Evolutionary conservation across 2,113 vertebrate genomes (phyloP).

Genomic region (Tragelaphus scriptus): DNA sequence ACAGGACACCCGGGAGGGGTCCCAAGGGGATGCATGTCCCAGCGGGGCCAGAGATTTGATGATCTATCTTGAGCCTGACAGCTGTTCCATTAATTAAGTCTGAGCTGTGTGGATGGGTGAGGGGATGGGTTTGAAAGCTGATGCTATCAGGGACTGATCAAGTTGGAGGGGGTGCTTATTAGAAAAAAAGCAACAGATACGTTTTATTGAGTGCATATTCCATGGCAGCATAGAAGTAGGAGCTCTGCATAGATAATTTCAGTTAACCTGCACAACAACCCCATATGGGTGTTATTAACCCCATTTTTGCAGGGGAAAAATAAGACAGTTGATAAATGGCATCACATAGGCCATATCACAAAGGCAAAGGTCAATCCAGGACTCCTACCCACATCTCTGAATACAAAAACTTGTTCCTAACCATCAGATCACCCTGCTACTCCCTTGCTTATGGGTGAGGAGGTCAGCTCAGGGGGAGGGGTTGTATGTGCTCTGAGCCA

Average conservation of each 20-base stretch:
- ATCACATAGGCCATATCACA: background rate
- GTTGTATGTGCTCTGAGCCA: background rate
- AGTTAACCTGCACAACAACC: background rate
- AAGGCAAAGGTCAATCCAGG: background rate
- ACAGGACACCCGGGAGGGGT: background rate
- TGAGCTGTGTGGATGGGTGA: background rate
- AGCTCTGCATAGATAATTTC: background rate
- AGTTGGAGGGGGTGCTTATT: background rate
- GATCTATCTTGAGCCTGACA: background rate
- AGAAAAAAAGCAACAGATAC: background rate
- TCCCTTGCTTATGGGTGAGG: background rate
- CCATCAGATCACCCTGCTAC: background rate
- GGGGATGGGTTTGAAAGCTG: background rate
- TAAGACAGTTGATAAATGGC: background rate
- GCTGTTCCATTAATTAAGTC: background rate
- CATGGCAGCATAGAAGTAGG: rapidly evolving
- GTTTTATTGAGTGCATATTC: background rate
- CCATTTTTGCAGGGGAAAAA: background rate
- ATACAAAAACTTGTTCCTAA: background rate
- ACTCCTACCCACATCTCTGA: background rate
- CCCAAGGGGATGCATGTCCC: background rate
- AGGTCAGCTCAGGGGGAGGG: background rate
- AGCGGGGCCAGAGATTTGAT: background rate
- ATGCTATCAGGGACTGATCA: background rate
- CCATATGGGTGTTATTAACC: background rate